These are phyloP conservation scores for Meiosimyza decipiens DNA, from an alignment of 2,888 invertebrate genomes.

Conservation along the genomic window DNA sequence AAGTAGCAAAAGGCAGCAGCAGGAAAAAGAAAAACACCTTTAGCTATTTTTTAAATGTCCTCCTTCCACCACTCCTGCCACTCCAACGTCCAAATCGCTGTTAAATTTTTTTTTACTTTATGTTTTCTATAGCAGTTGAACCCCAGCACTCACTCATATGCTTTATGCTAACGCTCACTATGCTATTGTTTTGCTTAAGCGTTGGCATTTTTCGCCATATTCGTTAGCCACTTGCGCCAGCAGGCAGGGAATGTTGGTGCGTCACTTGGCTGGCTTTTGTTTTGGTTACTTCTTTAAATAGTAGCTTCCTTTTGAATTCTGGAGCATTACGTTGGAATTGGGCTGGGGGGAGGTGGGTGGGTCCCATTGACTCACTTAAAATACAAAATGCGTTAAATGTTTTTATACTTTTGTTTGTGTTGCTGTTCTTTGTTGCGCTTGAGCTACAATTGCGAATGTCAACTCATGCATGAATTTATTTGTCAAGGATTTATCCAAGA, in stretches of 20 bases:
- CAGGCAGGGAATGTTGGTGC: neutral
- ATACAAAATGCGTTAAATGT: neutral
- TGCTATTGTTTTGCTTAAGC: neutral
- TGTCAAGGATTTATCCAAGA: no score
- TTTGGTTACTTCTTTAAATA: slow-evolving; percentile 3
- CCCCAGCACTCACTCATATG: neutral
- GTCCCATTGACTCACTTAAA: neutral
- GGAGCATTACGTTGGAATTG: neutral
- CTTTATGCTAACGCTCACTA: neutral
- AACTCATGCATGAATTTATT: no score
- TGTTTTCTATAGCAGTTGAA: no score
- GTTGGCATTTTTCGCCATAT: neutral
- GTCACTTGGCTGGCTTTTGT: slow-evolving; percentile 19
- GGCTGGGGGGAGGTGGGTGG: no score
- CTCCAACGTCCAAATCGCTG: no score
- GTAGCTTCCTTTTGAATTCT: neutral
- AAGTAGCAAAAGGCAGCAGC: slow-evolving; percentile 10
- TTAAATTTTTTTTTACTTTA: no score
- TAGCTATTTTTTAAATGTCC: neutral
- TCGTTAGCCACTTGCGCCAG: neutral
- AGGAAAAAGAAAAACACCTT: slow-evolving; percentile 13
- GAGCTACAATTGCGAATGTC: no score
- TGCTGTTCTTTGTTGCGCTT: no score
- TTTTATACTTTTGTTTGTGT: no score
- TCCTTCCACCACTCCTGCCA: neutral